phyloP scores from a whole-genome alignment of 2,113 vertebrate species.

The Scophthalmus maximus region DNA sequence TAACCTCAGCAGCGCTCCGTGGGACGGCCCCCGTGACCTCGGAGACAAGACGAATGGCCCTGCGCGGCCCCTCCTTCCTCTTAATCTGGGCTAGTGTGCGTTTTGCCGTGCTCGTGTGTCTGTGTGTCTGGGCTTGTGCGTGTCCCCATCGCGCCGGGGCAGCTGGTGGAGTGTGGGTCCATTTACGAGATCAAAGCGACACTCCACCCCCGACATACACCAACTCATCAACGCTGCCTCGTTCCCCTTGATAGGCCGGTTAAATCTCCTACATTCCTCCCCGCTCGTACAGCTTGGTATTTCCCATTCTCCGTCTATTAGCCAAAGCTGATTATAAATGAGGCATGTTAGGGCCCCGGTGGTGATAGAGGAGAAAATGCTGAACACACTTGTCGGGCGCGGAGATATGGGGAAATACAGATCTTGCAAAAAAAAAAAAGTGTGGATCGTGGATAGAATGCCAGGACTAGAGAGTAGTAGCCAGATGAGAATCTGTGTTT shows the following conservation, averaged over 20 bases:
- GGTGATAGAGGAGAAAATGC: constrained; percentile 20
- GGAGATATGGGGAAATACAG: constrained; percentile 32
- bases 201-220: constrained; percentile 57
- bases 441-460: constrained; percentile 6
- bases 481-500: constrained; percentile 12
- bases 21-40: constrained; percentile 66
- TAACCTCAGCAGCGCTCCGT: constrained; percentile 74
- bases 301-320: constrained; percentile 63
- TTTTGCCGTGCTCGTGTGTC: constrained; percentile 30
- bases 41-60: constrained; percentile 75
- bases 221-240: constrained; percentile 33
- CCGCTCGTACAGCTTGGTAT: constrained; percentile 60
- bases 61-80: constrained; percentile 57
- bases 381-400: constrained; percentile 12
- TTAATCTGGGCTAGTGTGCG: constrained; percentile 70
- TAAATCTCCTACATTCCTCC: constrained; percentile 62
- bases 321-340: constrained; percentile 61
- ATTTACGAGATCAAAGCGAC: constrained; percentile 78
- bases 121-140: constrained; percentile 36
- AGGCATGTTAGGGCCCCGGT: constrained; percentile 47
- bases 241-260: constrained; percentile 37
- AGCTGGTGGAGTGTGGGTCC: constrained; percentile 71
- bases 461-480: constrained; percentile 5
- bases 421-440: background rate
- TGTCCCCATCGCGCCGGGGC: constrained; percentile 48